These are phyloP conservation scores for Parotocinclus haroldoi DNA, from an alignment of 2,797 vertebrate species.

Conservation along the genomic window DNA sequence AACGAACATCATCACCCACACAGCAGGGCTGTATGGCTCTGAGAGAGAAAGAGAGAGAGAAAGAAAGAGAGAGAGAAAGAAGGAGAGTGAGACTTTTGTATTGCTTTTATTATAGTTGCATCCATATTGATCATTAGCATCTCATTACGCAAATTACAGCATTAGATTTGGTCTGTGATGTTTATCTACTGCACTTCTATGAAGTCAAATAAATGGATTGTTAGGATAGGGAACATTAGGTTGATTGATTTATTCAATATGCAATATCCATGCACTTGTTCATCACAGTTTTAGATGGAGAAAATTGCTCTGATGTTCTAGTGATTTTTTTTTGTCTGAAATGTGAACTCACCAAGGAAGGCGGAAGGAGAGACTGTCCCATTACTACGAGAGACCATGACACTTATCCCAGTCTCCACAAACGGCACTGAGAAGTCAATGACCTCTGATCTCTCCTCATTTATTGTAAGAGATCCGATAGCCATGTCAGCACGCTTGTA, in stretches of 20 bases:
- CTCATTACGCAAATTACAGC: conserved; percentile 20
- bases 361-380: conserved; percentile 91
- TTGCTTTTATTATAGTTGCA: background rate
- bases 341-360: conserved; percentile 80
- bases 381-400: conserved; percentile 92
- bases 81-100: background rate
- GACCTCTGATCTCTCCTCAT: conserved; percentile 89
- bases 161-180: conserved; percentile 10
- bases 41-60: conserved; percentile 10
- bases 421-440: conserved; percentile 93
- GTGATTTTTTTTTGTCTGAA: background rate
- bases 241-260: conserved; percentile 44
- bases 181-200: conserved; percentile 23
- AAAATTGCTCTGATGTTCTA: conserved; percentile 24
- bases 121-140: conserved; percentile 25
- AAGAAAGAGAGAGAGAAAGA: conserved; percentile 2
- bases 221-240: conserved; percentile 38
- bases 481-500: conserved; percentile 91
- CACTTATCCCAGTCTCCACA: conserved; percentile 90
- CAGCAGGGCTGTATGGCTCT: conserved; percentile 94
- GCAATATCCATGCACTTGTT: conserved; percentile 24
- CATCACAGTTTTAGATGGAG: conserved; percentile 27
- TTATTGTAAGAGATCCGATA: conserved; percentile 90
- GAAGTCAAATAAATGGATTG: conserved; percentile 36
- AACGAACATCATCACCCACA: conserved; percentile 99